Base-by-base conservation (phyloP, 2,888 invertebrate genomes). In the Exocentrus adspersus region DNA sequence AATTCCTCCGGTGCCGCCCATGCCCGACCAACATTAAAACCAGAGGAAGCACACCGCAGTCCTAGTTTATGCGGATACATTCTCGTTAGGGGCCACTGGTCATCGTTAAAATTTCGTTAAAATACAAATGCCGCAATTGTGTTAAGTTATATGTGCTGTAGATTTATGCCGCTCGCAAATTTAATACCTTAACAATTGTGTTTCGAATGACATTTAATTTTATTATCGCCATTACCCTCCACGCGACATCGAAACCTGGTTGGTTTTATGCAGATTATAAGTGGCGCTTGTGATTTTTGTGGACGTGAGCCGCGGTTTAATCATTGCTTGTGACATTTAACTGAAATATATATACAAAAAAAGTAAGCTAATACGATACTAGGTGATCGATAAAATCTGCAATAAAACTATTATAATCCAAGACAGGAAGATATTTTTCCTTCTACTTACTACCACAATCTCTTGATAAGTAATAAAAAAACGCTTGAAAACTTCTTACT, bases 21-120 rank as follows among this genome's bases (percentile, higher is more conserved):
- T 45, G 28, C 1, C 5, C 7, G 45, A 19, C n/a, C 6, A 28
- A 28, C 21, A 37, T 53, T 21, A 53, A 53, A 53, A 53, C 12
- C 20, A 16, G 12, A 14, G 51, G 4, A 41, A 53, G 37, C 53
- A 53, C 37, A 53, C 14, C 41, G 41, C 53, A 6, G 41, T 37
- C 16, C 53, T 21, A 20, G 19, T 53, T n/a, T 53, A 41, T 21
- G 16, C 19, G 41, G 37, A 41, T 20, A 53, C 6, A 21, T 4
- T 20, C 19, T 52, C 52, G 41, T 53, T 53, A 53, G 10, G 14
- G 17, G 20, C 53, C 32, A n/a, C 20, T 41, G 53, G 53, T 21
- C 53, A 53, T 53, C 53, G 53, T 53, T 53, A 53, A 53, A 37
- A 53, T 41, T 37, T 41, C 30, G 20, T 20, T 53, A 37, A 19